phyloP scores from a whole-genome alignment of 2,797 vertebrate genomes.

The Enteromius argenteus region DNA sequence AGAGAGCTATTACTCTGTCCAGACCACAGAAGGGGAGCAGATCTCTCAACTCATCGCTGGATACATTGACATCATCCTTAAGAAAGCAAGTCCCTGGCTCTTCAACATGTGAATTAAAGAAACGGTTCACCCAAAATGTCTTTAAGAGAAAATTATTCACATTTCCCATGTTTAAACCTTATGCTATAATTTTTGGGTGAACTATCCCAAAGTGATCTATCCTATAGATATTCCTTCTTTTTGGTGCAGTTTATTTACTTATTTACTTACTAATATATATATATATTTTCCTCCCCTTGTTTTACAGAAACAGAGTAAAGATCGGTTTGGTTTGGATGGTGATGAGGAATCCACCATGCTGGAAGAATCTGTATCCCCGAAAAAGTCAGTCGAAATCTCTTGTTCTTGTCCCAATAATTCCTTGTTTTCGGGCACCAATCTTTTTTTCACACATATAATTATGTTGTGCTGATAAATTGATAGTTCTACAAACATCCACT shows the following conservation, averaged over 20 bases:
- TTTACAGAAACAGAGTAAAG: constrained; percentile 97
- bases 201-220: neutral
- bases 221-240: neutral
- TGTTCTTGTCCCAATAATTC: neutral
- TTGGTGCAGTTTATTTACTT: neutral
- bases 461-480: neutral
- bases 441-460: neutral
- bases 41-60: constrained; percentile 98
- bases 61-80: constrained; percentile 98
- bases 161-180: neutral
- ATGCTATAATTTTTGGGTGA: neutral
- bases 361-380: constrained; percentile 96
- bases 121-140: constrained; percentile 5
- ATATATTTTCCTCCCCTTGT: neutral
- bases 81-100: constrained; percentile 84
- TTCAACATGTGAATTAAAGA: neutral
- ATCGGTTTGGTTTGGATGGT: constrained; percentile 96
- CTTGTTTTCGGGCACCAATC: neutral
- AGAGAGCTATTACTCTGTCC: constrained; percentile 98
- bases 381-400: constrained; percentile 82
- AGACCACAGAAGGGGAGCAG: constrained; percentile 97
- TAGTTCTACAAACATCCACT: neutral
- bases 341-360: constrained; percentile 98
- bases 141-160: neutral
- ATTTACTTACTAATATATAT: too few species aligned